Conservation (phyloP, 2,113 vertebrate genomes). For the Gallinago paraguaiae region DNA sequence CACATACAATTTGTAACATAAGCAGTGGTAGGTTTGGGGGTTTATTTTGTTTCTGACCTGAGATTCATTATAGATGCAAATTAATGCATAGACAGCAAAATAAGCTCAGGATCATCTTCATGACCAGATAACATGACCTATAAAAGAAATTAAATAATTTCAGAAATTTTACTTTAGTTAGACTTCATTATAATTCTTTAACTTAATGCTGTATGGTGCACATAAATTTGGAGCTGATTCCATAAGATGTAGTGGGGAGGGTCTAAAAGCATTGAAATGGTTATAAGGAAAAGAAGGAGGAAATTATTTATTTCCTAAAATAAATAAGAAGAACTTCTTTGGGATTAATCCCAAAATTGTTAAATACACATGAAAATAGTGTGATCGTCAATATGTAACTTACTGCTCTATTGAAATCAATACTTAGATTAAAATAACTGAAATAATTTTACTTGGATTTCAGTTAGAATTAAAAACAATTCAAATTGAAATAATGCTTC, state of each 20-base stretch:
- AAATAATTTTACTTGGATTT: background rate
- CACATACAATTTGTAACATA: background rate
- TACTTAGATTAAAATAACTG: background rate
- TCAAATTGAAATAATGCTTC: background rate
- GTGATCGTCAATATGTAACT: background rate
- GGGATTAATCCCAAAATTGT: background rate
- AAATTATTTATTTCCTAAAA: background rate
- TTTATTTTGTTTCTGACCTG: background rate
- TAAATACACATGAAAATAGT: background rate
- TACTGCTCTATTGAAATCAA: background rate
- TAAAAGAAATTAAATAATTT: background rate
- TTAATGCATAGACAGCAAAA: background rate
- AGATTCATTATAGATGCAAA: background rate
- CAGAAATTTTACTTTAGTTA: background rate
- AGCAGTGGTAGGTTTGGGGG: background rate
- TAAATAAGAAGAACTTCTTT: background rate
- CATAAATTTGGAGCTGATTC: background rate
- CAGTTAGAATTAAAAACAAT: background rate
- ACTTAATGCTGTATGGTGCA: background rate
- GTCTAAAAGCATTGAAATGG: background rate
- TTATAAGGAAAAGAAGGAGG: background rate
- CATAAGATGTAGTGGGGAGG: accelerated
- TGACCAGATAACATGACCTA: background rate
- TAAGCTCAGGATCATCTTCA: background rate
- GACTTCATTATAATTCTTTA: background rate